Percentiles rank a stretch among this genome's conserved stretches.
phyloP scores from a whole-genome alignment of 2,888 invertebrate genomes.

The Nephrotoma guestfalica region DNA sequence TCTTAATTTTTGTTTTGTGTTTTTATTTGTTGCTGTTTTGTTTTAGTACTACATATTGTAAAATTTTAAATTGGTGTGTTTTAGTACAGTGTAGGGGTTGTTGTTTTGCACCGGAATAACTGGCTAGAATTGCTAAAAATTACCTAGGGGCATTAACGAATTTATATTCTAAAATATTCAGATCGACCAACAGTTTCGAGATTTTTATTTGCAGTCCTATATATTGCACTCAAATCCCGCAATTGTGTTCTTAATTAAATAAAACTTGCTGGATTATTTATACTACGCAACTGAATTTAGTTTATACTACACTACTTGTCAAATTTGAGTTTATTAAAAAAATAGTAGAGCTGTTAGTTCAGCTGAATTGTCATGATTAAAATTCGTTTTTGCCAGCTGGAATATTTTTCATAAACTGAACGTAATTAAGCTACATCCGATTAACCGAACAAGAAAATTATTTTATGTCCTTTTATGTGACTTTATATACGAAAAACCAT shows the following conservation, averaged over 20 bases:
- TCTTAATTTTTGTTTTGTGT: background rate
- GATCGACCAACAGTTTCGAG: background rate
- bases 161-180: background rate
- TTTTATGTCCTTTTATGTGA: no score
- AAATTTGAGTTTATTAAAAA: background rate
- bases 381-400: no score
- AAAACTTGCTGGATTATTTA: background rate
- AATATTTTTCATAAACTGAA: no score
- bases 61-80: background rate
- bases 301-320: background rate
- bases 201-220: background rate
- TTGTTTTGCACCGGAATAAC: no score
- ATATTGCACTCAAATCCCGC: background rate
- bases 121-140: no score
- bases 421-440: no score
- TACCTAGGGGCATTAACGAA: background rate
- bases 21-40: no score
- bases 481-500: no score
- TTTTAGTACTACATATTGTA: no score
- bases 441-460: no score
- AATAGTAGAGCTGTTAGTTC: background rate
- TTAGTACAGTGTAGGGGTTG: background rate
- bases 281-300: background rate
- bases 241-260: background rate
- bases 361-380: background rate